These are phyloP conservation scores for Pyrrhosoma nymphula DNA, from an alignment of 2,888 invertebrate genomes.

Conservation along the genomic window DNA sequence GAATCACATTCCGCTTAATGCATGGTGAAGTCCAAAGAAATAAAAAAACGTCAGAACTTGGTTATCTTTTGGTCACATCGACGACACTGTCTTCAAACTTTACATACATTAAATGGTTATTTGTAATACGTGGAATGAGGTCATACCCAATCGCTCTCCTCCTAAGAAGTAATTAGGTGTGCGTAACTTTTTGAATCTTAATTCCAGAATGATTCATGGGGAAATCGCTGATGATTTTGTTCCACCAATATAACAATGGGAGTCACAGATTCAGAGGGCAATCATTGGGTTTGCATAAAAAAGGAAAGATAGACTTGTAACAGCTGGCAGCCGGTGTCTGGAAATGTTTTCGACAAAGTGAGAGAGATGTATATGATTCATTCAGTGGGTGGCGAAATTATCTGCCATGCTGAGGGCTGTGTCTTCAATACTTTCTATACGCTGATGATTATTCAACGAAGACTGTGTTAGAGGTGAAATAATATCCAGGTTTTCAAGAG, in stretches of 20 bases:
- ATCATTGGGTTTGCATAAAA: background rate
- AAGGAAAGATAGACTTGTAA: background rate
- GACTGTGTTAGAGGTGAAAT: too few species aligned
- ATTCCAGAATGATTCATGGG: background rate
- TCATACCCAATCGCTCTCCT: background rate
- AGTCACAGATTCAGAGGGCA: background rate
- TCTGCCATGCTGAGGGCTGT: background rate
- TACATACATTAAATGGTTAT: too few species aligned
- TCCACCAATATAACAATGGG: background rate
- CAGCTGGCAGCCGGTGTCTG: background rate
- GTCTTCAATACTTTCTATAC: too few species aligned
- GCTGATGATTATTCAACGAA: too few species aligned
- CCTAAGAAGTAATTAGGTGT: background rate
- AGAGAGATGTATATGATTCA: background rate
- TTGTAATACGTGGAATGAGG: background rate
- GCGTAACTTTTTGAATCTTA: background rate
- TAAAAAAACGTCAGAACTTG: too few species aligned
- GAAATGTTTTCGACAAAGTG: background rate
- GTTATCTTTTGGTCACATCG: too few species aligned
- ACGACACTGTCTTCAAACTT: too few species aligned
- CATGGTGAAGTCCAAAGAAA: too few species aligned
- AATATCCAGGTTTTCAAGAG: too few species aligned
- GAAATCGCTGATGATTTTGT: background rate
- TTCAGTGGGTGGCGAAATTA: background rate
- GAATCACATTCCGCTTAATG: too few species aligned